Evolutionary conservation across 2,113 vertebrate genomes (phyloP).

Genomic region (Gasterosteus nipponicus): DNA sequence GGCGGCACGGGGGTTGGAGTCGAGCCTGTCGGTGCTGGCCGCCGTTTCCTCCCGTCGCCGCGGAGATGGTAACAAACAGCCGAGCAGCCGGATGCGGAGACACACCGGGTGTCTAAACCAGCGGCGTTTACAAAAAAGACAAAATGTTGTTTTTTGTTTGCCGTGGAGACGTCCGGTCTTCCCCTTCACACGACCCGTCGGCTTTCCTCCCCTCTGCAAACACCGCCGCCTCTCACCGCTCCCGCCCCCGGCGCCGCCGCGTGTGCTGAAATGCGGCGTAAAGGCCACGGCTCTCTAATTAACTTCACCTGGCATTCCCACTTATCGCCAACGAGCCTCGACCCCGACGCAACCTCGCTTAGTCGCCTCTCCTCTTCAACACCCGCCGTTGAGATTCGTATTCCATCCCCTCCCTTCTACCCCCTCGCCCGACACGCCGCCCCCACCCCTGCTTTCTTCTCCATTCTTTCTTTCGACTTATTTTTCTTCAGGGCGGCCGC

Average conservation of each 20-base stretch:
- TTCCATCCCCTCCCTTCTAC: slow-evolving; percentile 18
- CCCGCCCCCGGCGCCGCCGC: slow-evolving; percentile 41
- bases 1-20: slow-evolving; percentile 53
- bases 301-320: slow-evolving; percentile 68
- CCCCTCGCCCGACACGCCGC: not conserved
- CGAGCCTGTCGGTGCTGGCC: slow-evolving; percentile 63
- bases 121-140: too few species aligned
- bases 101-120: slow-evolving; percentile 69
- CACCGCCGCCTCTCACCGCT: slow-evolving; percentile 54
- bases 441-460: not conserved
- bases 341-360: slow-evolving; percentile 75
- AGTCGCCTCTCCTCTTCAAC: slow-evolving; percentile 66
- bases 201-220: slow-evolving; percentile 40
- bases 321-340: slow-evolving; percentile 55
- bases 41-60: slow-evolving; percentile 63
- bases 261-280: slow-evolving; percentile 57
- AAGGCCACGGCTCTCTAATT: slow-evolving; percentile 74
- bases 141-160: slow-evolving; percentile 35
- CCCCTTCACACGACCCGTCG: slow-evolving; percentile 27
- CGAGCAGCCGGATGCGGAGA: slow-evolving; percentile 72
- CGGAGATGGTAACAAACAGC: slow-evolving; percentile 58
- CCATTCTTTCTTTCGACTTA: slow-evolving; percentile 41
- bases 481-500: slow-evolving; percentile 67
- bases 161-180: slow-evolving; percentile 33
- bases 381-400: slow-evolving; percentile 59